Evolutionary conservation across 2,797 vertebrate genomes (phyloP), one percentile per base, ranked within the genome.

Genomic region (Phalanger gymnotis): DNA sequence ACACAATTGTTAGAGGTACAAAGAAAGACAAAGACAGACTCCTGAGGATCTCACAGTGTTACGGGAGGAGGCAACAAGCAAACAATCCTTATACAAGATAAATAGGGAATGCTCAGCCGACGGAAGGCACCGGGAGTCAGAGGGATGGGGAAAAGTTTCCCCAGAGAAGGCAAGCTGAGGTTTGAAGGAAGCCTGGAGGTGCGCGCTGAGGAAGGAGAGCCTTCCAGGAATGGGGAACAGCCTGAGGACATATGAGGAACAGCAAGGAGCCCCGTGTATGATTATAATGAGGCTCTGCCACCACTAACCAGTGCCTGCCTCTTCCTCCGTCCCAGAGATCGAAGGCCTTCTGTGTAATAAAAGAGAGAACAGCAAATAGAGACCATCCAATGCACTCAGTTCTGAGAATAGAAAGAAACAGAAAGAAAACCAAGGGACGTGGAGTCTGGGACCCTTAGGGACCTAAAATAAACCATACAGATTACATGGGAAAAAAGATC

Each of bases 271-370:
- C 22, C 22, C 0, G 0, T 9, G 95, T 40, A 92, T 4, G 94
- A 93, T 93, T 93, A 91, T 95, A 97, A 97, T 92, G 93, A 92
- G 94, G 92, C 95, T 97, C 96, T 97, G 93, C 94, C 95, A 96
- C 95, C 95, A 96, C 97, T 96, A 95, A 94, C 58, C 96, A 97
- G 97, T 40, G 95, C 96, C 97, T 97, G 19, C 40, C 73, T 81
- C 22, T 47, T 47, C 40, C 97, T 96, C 91, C 92, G 97, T 94
- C 22, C 4, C 53, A 9, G 91, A 97, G 97, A 98, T 98, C 97
- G 98, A 98, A 98, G 96, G 94, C 31, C 73, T 94, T 92, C 95
- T 90, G 94, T 90, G 47, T 96, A 97, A 97, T 97, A 96, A 98
- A 97, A 97, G 97, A 97, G 96, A 97, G 96, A 94, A 53, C 97